phyloP scores from a whole-genome alignment of 2,797 vertebrate species.

The Melanotaenia maccullochi region DNA sequence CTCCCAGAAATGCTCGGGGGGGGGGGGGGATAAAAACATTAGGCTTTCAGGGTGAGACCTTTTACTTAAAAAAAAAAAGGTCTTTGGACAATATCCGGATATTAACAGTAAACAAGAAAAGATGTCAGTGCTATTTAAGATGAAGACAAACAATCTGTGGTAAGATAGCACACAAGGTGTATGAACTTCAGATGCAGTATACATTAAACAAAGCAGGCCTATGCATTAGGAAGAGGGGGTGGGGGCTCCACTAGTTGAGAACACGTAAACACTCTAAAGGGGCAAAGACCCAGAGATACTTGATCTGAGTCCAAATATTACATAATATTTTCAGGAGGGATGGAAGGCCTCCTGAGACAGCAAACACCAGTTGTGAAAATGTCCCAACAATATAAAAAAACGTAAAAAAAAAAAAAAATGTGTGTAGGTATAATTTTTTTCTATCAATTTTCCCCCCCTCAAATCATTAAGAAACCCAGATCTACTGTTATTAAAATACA shows the following conservation, averaged over 20 bases:
- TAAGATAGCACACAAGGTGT: slow-evolving; percentile 64
- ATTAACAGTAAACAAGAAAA: slow-evolving; percentile 58
- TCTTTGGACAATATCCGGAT: slow-evolving; percentile 69
- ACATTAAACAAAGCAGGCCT: slow-evolving; percentile 57
- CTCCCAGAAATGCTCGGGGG: slow-evolving; percentile 34
- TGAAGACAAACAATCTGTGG: slow-evolving; percentile 65
- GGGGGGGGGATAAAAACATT: slow-evolving; percentile 16
- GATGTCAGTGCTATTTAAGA: slow-evolving; percentile 60
- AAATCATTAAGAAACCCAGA: background rate
- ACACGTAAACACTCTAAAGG: slow-evolving; percentile 67
- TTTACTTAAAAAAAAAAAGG: slow-evolving; percentile 36
- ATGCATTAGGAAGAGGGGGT: background rate
- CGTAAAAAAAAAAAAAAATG: background rate
- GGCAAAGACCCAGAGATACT: slow-evolving; percentile 71
- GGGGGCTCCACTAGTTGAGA: slow-evolving; percentile 63
- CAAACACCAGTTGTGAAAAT: slow-evolving; percentile 43
- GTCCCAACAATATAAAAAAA: slow-evolving; percentile 1
- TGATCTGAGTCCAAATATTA: slow-evolving; percentile 72
- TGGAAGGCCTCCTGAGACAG: slow-evolving; percentile 42
- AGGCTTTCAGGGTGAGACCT: slow-evolving; percentile 38
- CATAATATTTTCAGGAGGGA: slow-evolving; percentile 67
- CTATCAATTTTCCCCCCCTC: background rate
- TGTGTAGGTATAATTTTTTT: slow-evolving; percentile 1
- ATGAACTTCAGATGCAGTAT: slow-evolving; percentile 67
- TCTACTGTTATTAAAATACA: background rate